Base-by-base conservation (phyloP, 2,888 invertebrate species). In the Platycnemis pennipes region DNA sequence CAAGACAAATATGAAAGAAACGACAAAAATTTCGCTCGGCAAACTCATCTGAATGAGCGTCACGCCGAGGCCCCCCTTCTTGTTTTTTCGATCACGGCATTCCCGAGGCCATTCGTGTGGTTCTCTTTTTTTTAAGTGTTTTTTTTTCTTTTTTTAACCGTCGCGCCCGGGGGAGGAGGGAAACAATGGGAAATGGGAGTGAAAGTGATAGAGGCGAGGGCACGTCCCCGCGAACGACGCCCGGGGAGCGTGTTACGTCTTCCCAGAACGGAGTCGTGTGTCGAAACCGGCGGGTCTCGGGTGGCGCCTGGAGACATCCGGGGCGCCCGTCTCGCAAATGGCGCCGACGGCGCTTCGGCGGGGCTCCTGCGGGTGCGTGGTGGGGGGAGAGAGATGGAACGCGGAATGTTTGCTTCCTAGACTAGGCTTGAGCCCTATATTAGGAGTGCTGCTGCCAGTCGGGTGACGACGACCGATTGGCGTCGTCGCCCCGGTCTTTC, bases 291-390 rank as follows among this genome's bases (percentile, higher is more conserved):
- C 31, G 77, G 77, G 8, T 77, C 77, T n/a, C 37, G 31, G 26
- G 77, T 77, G 77, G 77, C 77, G 77, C 77, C 77, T 77, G 31
- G 77, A 77, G 77, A 77, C 37, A 77, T 77, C 77, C 77, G 37
- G 77, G 77, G 77, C 77, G 77, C 77, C 77, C 37, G 77, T 37
- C 77, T 77, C 37, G 37, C 37, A 37, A 77, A 37, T 37, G 37
- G 77, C 31, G 77, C 77, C 31, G 8, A 8, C 31, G 2, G 13
- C 31, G 8, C 37, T 13, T 11, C 16, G 77, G 13, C 31, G 77
- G 69, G 77, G 77, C 37, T 77, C 37, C 77, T 37, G 31, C 37
- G 77, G 13, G 16, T 37, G 77, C 77, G 77, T 77, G 77, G n/a
- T 26, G 11, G 63, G 5, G 31, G 77, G 11, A 26, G 5, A 11